A percentile compares a stretch with the other conserved stretches of the same genome.
These are phyloP conservation scores for Torymus texanus DNA, from an alignment of 2,888 invertebrate species.

Conservation along the genomic window DNA sequence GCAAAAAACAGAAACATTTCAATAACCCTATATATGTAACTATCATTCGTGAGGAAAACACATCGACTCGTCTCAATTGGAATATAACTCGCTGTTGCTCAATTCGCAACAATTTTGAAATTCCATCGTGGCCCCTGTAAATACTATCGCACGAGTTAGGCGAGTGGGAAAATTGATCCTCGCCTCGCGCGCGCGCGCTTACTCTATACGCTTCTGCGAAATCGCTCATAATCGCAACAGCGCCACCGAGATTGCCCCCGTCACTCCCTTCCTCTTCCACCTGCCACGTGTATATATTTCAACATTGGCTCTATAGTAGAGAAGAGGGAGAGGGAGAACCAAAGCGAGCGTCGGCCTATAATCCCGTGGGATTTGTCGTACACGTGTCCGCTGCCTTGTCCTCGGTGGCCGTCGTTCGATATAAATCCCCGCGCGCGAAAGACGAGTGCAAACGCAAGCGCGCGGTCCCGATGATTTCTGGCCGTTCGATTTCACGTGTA, in stretches of 20 bases:
- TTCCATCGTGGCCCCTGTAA: too few species aligned
- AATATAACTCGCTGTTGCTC: too few species aligned
- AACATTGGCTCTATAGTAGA: slow-evolving; percentile 64
- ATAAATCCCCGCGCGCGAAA: slow-evolving; percentile 59
- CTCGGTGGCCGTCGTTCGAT: neutral
- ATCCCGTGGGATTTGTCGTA: slow-evolving; percentile 74
- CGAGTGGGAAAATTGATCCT: neutral
- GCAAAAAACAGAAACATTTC: too few species aligned
- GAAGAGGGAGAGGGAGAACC: slow-evolving; percentile 20
- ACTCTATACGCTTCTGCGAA: neutral
- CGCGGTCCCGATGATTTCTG: slow-evolving; percentile 69
- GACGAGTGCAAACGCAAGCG: slow-evolving; percentile 70
- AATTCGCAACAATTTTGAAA: too few species aligned
- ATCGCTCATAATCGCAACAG: neutral
- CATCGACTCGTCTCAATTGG: too few species aligned
- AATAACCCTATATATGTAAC: too few species aligned
- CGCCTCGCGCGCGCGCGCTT: neutral
- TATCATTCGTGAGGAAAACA: too few species aligned
- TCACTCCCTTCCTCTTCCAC: neutral
- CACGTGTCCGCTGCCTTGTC: slow-evolving; percentile 66
- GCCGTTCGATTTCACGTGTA: too few species aligned
- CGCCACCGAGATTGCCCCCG: neutral
- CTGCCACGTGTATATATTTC: slow-evolving; percentile 66
- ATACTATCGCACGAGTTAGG: too few species aligned
- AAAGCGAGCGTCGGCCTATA: slow-evolving; percentile 61